These are phyloP conservation scores for Clostera curtula DNA, from an alignment of 2,888 invertebrate genomes.

Conservation along the genomic window DNA sequence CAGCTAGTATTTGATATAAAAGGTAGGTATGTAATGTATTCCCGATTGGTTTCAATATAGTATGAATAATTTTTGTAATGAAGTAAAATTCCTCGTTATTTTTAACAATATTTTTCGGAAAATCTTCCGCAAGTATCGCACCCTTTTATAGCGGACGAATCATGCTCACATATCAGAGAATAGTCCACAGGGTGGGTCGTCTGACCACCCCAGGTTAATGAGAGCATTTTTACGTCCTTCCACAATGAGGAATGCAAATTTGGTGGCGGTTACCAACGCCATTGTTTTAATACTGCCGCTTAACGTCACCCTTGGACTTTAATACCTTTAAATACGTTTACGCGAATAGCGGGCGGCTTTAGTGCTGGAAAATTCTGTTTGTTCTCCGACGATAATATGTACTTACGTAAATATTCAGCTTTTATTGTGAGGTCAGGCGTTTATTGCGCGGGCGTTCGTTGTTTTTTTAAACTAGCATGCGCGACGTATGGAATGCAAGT, in stretches of 20 bases:
- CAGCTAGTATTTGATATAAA: too few relatives aligned
- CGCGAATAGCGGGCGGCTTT: slow-evolving; percentile 44
- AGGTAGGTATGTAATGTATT: too few relatives aligned
- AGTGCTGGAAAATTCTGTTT: slow-evolving; percentile 48
- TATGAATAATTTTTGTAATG: too few relatives aligned
- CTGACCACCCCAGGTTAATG: slow-evolving; percentile 68
- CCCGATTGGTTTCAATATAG: too few relatives aligned
- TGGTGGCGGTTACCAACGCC: slow-evolving; percentile 54
- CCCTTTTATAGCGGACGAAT: slow-evolving; percentile 10
- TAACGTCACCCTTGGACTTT: slow-evolving; percentile 48
- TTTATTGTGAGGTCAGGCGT: slow-evolving; percentile 3
- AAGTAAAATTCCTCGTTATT: too few relatives aligned
- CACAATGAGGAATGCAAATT: slow-evolving; percentile 74
- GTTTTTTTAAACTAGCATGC: slow-evolving; percentile 1
- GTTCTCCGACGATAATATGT: slow-evolving; percentile 21
- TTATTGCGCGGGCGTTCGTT: slow-evolving; percentile 2
- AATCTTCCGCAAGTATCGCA: too few relatives aligned
- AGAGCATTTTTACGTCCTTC: slow-evolving; percentile 69
- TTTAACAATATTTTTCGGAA: slow-evolving; percentile 4
- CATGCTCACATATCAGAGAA: slow-evolving; percentile 3
- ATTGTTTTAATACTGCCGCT: slow-evolving; percentile 62
- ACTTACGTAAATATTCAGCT: slow-evolving; percentile 18
- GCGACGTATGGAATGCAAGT: not conserved
- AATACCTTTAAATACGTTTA: slow-evolving; percentile 60
- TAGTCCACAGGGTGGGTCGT: slow-evolving; percentile 37